These are phyloP conservation scores for Pagrus major DNA, from an alignment of 2,113 vertebrate genomes.

Conservation along the genomic window DNA sequence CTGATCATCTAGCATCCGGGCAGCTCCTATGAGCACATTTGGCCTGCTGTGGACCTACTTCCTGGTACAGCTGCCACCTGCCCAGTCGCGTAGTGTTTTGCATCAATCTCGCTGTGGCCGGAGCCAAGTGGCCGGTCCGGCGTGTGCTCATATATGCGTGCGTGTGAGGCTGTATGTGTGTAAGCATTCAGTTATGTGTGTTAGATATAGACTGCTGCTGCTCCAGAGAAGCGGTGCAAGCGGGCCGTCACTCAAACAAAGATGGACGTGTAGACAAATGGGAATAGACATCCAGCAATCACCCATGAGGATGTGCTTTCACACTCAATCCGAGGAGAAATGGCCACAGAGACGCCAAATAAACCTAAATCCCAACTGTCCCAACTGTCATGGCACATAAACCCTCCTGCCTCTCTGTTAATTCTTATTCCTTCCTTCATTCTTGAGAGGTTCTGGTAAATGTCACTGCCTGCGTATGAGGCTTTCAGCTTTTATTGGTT, in stretches of 20 bases:
- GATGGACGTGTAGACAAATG: conserved; percentile 73
- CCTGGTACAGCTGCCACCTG: conserved; percentile 78
- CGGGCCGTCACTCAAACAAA: conserved; percentile 61
- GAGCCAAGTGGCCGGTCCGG: conserved; percentile 54
- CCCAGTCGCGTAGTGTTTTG: conserved; percentile 57
- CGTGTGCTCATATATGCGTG: conserved; percentile 18
- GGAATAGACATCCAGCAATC: conserved; percentile 69
- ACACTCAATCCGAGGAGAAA: conserved; percentile 56
- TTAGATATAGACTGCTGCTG: conserved; percentile 1
- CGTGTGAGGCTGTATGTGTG: conserved; percentile 10
- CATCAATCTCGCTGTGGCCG: conserved; percentile 66
- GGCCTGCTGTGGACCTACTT: conserved; percentile 67
- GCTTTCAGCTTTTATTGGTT: conserved; percentile 38
- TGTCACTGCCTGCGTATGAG: conserved; percentile 22
- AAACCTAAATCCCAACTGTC: conserved; percentile 36
- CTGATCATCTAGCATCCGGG: conserved; percentile 59
- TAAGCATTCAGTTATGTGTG: conserved; percentile 36
- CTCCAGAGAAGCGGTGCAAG: conserved; percentile 25
- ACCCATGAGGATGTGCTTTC: conserved; percentile 71
- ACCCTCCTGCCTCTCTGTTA: conserved; percentile 5
- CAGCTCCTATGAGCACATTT: conserved; percentile 50
- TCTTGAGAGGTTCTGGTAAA: conserved; percentile 32
- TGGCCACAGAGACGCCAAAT: conserved; percentile 53
- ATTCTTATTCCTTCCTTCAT: conserved; percentile 20
- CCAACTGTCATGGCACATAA: conserved; percentile 17